Evolutionary conservation across 2,888 invertebrate species (phyloP).

Genomic region (Erpobdella octoculata): DNA sequence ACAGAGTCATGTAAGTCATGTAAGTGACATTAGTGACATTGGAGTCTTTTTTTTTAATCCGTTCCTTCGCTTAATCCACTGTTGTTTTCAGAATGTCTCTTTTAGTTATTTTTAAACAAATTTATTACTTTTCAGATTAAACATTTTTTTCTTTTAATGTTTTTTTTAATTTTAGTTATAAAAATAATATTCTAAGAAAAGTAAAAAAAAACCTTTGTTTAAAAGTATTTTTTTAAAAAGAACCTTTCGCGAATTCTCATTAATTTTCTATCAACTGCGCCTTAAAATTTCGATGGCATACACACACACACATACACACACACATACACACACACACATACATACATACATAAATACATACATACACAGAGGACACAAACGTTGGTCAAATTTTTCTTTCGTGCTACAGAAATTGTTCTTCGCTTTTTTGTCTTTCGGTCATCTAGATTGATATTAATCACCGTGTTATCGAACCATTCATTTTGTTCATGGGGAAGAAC

Average conservation of each 20-base stretch:
- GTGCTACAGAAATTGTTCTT: too few species aligned
- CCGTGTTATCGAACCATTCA: too few species aligned
- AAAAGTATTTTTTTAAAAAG: background rate
- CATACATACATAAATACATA: background rate
- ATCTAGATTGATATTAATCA: too few species aligned
- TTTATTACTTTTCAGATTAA: too few species aligned
- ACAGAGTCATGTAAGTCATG: background rate
- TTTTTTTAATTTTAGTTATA: background rate
- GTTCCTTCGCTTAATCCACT: background rate
- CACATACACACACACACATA: slow-evolving; percentile 11
- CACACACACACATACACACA: background rate
- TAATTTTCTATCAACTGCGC: background rate
- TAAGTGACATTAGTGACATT: too few species aligned
- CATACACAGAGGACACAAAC: background rate
- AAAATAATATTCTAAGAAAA: background rate
- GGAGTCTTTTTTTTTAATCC: background rate
- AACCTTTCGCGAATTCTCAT: background rate
- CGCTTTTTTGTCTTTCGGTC: too few species aligned
- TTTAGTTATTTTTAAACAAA: too few species aligned
- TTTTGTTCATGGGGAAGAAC: background rate
- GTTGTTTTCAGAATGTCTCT: background rate
- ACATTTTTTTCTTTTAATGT: background rate
- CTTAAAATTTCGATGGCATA: background rate
- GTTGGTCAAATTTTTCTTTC: too few species aligned
- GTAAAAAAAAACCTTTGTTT: background rate